Base-by-base conservation (phyloP, 2,113 vertebrate species). In the Regulus satrapa region DNA sequence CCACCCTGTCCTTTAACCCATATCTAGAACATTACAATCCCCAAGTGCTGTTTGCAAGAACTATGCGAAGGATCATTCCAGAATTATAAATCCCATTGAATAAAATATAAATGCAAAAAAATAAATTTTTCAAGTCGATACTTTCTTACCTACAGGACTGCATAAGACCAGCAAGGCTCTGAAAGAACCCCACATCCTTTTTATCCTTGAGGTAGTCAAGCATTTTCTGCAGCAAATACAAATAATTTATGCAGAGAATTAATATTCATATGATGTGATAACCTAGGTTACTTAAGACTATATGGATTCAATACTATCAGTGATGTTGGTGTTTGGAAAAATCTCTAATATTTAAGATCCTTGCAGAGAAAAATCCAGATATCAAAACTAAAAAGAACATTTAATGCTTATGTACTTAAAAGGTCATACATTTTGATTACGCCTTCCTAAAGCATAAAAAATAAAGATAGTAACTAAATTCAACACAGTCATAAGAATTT, bases 151-250 rank as follows among this genome's bases (percentile, higher is more conserved):
- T 99, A 98, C 99, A 99, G 17, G 98, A 99, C 97, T 99, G 99
- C 99, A 99, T 99, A 64, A 99, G 98, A 72, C 99, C 99, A 18
- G 99, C 99, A 91, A 99, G 98, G 75, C 99, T 99, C 96, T 99
- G 99, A 92, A 99, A 99, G 92, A 99, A 99, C 12, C 99, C 99
- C 64, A 99, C 99, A 20, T 99, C 99, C 92, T 99, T 99, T 92
- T 99, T 99, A 87, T 99, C 99, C 97, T 99, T 99, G 92, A 99
- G 98, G 94, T 99, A 99, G 95, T 99, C 99, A 88, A 99, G 98
- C 99, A 99, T 99, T 98, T 99, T 99, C 99, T 99, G 95, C 51
- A 90, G 92, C 29, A 97, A 94, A 95, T 0, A 96, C 38, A 94
- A 97, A 96, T 21, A 92, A 88, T 72, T 91, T 10, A 51, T 0